Evolutionary conservation across 2,113 vertebrate species (phyloP), one percentile per base, ranked within the genome.

Genomic region (Sigmodon hispidus): DNA sequence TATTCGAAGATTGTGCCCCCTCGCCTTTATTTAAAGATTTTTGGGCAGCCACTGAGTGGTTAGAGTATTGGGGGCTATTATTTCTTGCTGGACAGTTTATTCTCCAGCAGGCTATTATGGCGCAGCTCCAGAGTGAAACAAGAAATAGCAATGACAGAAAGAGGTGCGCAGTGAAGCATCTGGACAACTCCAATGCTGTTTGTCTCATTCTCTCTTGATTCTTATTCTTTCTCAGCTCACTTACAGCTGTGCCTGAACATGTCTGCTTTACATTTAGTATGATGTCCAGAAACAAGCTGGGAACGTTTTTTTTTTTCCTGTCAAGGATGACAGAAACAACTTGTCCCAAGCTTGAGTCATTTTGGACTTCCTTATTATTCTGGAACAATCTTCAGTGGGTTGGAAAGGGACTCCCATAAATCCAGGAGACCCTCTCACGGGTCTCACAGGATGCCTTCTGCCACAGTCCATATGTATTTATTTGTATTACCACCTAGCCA

Each of bases 1-100:
- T 80, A 43, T 50, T 92, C 43, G 61, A 48, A 84, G 85, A 90
- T 17, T 7, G 50, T 84, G 29, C 17, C 29, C 59, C 43, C 31
- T 31, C 43, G 69, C 12, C 75, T 69, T 93, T 72, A 92, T 77
- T 83, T 77, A 96, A 77, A 76, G 72, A 92, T 77, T 88, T 96
- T 55, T 92, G 55, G 92, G 13, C 65, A 55, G 29, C 11, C 43
- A 36, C 48, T 86, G 65, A 91, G 21, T 43, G 63, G n/a, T 90
- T 73, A 75, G 52, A 72, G 9, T 52, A 0, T 40, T 89, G n/a
- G n/a, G 12, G 19, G 69, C 92, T 93, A 19, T 21, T 94, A n/a
- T 94, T 84, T 52, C 63, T 91, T 43, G n/a, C 73, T 72, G 61
- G 89, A 93, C 34, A 34, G 65, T 34, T 73, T 90, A 43, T 26